phyloP scores from a whole-genome alignment of 1,140 invertebrate genomes.

The Oncopodura yosiiana region DNA sequence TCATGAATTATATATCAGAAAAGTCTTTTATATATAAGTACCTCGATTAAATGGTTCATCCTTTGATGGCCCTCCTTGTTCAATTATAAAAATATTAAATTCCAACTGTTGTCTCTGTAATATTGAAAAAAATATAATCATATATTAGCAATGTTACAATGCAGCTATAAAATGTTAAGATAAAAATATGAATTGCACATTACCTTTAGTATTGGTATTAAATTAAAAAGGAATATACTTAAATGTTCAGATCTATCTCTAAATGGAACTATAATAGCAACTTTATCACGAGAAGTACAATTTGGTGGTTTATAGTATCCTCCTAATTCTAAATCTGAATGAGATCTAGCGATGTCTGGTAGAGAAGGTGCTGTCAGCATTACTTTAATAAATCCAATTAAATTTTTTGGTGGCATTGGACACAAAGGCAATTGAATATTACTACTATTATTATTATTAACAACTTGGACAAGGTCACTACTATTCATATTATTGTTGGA shows the following conservation, averaged over 20 bases:
- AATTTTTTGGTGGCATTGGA: conserved; percentile 7
- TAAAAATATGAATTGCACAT: no score
- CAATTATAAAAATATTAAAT: conserved; percentile 34
- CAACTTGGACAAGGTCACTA: not conserved
- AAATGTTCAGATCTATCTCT: conserved; percentile 31
- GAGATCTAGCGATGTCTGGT: conserved; percentile 14
- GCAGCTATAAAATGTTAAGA: no score
- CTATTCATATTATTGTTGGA: not conserved
- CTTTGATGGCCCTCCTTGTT: conserved; percentile 26
- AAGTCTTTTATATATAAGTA: no score
- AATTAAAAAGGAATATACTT: conserved; percentile 28
- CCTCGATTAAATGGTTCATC: conserved; percentile 3
- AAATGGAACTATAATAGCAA: conserved; percentile 34
- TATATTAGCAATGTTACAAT: no score
- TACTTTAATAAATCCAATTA: conserved; percentile 23
- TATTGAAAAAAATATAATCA: no score
- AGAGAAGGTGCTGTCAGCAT: conserved; percentile 20
- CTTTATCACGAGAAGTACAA: conserved; percentile 21
- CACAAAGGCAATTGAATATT: conserved; percentile 5
- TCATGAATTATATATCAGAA: no score
- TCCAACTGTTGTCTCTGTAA: conserved; percentile 28
- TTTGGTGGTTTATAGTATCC: conserved; percentile 26
- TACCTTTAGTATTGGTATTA: conserved; percentile 32
- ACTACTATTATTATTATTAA: not conserved
- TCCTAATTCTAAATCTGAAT: conserved; percentile 24